These are phyloP conservation scores for Hydrozoanthus tunicans DNA, from an alignment of 64 coral and sea anemone genomes.

Conservation along the genomic window DNA sequence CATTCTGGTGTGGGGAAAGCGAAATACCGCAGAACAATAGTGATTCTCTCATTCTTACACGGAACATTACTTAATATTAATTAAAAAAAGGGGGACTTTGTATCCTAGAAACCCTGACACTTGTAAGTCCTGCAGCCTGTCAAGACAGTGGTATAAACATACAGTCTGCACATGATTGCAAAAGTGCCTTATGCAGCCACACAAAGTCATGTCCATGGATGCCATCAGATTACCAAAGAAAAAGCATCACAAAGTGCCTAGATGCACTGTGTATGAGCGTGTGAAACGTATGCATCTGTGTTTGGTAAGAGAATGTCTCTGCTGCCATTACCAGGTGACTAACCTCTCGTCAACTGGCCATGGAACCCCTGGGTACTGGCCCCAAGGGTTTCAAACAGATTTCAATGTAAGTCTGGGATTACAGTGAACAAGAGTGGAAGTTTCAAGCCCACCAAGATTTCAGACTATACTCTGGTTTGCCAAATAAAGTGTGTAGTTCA, in stretches of 20 bases:
- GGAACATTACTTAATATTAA: too few relatives aligned
- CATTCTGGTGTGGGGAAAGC: too few relatives aligned
- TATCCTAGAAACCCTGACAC: too few relatives aligned
- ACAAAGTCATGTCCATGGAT: neutral
- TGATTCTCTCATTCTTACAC: too few relatives aligned
- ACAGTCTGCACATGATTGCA: too few relatives aligned
- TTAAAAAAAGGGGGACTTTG: too few relatives aligned
- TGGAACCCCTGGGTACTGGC: neutral
- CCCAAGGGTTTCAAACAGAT: slow-evolving; percentile 53
- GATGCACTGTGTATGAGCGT: neutral
- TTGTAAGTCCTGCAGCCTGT: too few relatives aligned
- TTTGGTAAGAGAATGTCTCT: slow-evolving; percentile 23
- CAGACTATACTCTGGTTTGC: slow-evolving; percentile 62
- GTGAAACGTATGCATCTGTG: neutral
- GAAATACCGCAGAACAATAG: too few relatives aligned
- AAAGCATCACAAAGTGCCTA: slow-evolving; percentile 9
- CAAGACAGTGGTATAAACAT: too few relatives aligned
- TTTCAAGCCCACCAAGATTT: slow-evolving; percentile 63
- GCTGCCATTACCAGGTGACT: slow-evolving; percentile 54
- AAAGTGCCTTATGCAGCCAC: too few relatives aligned
- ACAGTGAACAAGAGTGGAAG: slow-evolving; percentile 50
- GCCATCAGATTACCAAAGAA: slow-evolving; percentile 69
- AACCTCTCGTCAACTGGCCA: slow-evolving; percentile 47
- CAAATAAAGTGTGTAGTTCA: slow-evolving; percentile 18
- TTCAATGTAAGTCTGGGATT: slow-evolving; percentile 64